Evolutionary conservation across 2,113 vertebrate genomes (phyloP), one percentile per base, ranked within the genome.

Genomic region (Ammodytes dubius): DNA sequence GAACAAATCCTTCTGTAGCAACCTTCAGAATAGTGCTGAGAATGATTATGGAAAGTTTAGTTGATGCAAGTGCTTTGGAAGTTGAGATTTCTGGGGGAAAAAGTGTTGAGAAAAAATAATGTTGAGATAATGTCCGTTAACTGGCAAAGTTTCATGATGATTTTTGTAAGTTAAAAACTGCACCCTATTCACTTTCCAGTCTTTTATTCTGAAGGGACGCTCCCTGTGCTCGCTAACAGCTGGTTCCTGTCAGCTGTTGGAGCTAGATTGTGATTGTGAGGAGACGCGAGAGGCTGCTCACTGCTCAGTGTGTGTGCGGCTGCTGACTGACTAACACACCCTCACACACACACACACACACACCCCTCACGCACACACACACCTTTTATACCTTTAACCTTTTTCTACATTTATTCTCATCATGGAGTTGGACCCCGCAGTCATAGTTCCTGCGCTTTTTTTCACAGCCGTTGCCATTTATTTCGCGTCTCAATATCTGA

Each of bases 401-500:
- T 60, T 17, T 19, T 0, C 11, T 27, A 27, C 27, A 27, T 27
- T 27, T 27, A 27, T 27, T 27, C 27, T 27, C 49, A 39, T 3
- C 70, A 93, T 95, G 93, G 89, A 91, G 2, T 77, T 93, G 85
- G 93, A 95, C 77, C 86, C 87, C 17, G 14, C 79, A 17, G 63
- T 93, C 50, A 14, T 95, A 49, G 14, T 95, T 13, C 90, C 92
- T 54, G 93, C 93, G 5, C 11, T 94, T 49, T 72, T 95, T 50
- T 90, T 95, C 82, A 94, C 95, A 4, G 65, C 89, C 2, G 67
- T 94, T 2, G 94, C 93, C 11, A 6, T 95, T 39, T 85, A 92
- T 49, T 58, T 94, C 13, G 93, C 93, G 2, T 74, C 91, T 0
- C 82, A 87, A 7, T 64, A 91, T 3, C 83, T 95, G 59, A 61